Evolutionary conservation across 2,888 invertebrate species (phyloP), one percentile per base, ranked within the genome.

Genomic region (Drosophila basisetae): DNA sequence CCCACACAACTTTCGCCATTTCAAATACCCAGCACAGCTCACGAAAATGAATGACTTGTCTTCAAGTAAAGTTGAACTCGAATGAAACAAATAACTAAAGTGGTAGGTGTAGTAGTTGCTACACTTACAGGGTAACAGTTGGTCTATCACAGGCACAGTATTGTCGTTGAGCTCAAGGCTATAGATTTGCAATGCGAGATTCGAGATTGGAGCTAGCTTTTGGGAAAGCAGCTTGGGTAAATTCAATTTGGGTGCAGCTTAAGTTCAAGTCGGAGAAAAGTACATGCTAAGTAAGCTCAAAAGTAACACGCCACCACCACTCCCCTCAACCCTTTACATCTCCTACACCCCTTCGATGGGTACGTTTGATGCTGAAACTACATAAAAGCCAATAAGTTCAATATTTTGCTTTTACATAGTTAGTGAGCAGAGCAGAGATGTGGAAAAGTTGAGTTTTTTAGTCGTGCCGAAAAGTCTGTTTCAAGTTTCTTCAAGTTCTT

Each of bases 371-470:
- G 90, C 89, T 72, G 72, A 74, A 90, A 86, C 85, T 89, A 81
- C 82, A 89, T 75, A 80, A 91, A 90, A 87, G 86, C 86, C 91
- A 87, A 87, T 87, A 87, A 90, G 86, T 91, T 87, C 91, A 90
- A 91, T 85, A 90, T 87, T 90, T 89, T 89, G 84, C 77, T 85
- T 84, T 89, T 87, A 73, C 79, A 76, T 71, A 83, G 75, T 85
- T 16, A 11, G 37, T 18, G 7, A 7, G 18, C 25, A 5, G 16
- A n/a, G 56, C 30, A 39, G 54, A 68, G 43, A 55, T 66, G 62
- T 18, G 67, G 53, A 28, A 54, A 61, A 69, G 80, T 78, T 58
- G 69, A 72, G 56, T 68, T 64, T 56, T 39, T 55, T 47, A 62
- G 68, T 66, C 75, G 68, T 77, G 73, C 76, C 81, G 78, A 68